Base-by-base conservation (phyloP, 1,140 invertebrate species). In the Megathymus violae region DNA sequence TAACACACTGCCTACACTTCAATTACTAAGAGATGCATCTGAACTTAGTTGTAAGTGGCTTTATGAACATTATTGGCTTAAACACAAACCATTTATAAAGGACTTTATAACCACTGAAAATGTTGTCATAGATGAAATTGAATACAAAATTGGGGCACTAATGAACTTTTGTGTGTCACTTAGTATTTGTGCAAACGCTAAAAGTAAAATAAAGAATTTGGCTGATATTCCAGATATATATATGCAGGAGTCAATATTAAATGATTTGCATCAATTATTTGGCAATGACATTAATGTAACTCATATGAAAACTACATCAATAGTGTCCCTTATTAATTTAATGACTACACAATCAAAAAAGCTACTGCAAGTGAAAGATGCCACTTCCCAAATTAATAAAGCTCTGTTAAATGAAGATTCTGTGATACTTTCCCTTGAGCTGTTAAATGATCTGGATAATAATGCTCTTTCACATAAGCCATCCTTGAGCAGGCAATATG, bases 21-120 rank as follows among this genome's bases (percentile, higher is more conserved):
- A 86, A 27, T 74, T 93, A 50, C 74, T 95, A 5, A 87, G 93
- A 70, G 88, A 92, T 66, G 94, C 93, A 5, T 80, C 90, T 22
- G 74, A 89, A 22, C 87, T 93, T 31, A 85, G 93, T 31, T 82
- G 94, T 38, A 76, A 92, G 11, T 95, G 94, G 94, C 71, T 95
- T n/a, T 85, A 93, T 73, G 91, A 92, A 75, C 85, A 91, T 84
- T 92, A 91, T 69, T 92, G 90, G 91, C 62, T 76, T 15, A 81
- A 85, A 52, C 79, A 91, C 50, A 85, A 81, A 71, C 41, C 67
- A 38, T 71, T 62, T 47, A 81, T 90, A 41, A 46, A 70, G 11
- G 52, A 58, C 15, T 58, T 34, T 7, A 58, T 58, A 5, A 17
- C 52, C 15, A 58, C 22, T 62, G 78, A 90, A 63, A 90, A 73